A percentile compares a stretch with the other conserved stretches of the same genome.
Evolutionary conservation across 2,888 invertebrate genomes (phyloP).

Genomic region (Campopleginae sp.): DNA sequence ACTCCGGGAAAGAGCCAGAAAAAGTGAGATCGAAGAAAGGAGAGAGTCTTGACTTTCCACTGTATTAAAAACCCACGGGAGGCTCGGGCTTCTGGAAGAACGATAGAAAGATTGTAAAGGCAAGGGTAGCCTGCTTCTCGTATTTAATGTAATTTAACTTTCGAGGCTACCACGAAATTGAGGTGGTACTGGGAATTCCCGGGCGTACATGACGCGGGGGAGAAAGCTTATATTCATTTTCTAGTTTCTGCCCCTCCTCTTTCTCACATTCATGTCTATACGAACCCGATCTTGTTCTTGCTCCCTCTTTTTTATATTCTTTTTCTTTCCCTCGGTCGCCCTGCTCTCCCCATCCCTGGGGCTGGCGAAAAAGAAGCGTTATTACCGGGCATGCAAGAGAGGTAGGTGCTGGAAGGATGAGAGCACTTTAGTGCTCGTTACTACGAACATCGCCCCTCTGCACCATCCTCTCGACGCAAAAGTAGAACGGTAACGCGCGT

Average conservation of each 20-base stretch:
- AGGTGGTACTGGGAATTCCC: slow-evolving; percentile 66
- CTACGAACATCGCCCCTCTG: slow-evolving; percentile 62
- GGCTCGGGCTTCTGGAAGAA: slow-evolving; percentile 31
- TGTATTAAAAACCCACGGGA: slow-evolving; percentile 65
- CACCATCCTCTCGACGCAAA: slow-evolving; percentile 66
- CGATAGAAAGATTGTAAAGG: slow-evolving; percentile 32
- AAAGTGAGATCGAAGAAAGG: neutral
- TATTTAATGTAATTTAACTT: slow-evolving; percentile 70
- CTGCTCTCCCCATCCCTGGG: slow-evolving; percentile 51
- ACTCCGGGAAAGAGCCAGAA: neutral
- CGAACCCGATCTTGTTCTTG: slow-evolving; percentile 36
- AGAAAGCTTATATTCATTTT: slow-evolving; percentile 66
- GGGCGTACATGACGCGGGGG: slow-evolving; percentile 55
- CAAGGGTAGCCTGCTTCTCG: slow-evolving; percentile 61
- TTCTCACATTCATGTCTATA: slow-evolving; percentile 41
- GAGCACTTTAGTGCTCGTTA: slow-evolving; percentile 67
- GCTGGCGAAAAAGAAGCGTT: slow-evolving; percentile 66
- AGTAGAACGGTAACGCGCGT: slow-evolving; percentile 67
- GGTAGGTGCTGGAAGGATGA: slow-evolving; percentile 44
- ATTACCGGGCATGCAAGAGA: slow-evolving; percentile 61
- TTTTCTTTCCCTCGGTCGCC: slow-evolving; percentile 2
- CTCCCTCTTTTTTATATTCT: slow-evolving; percentile 1
- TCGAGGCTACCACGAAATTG: slow-evolving; percentile 67
- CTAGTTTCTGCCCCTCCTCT: slow-evolving; percentile 40
- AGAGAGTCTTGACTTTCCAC: slow-evolving; percentile 48